Base-by-base conservation (phyloP, 2,113 vertebrate genomes). In the Thermophis baileyi region DNA sequence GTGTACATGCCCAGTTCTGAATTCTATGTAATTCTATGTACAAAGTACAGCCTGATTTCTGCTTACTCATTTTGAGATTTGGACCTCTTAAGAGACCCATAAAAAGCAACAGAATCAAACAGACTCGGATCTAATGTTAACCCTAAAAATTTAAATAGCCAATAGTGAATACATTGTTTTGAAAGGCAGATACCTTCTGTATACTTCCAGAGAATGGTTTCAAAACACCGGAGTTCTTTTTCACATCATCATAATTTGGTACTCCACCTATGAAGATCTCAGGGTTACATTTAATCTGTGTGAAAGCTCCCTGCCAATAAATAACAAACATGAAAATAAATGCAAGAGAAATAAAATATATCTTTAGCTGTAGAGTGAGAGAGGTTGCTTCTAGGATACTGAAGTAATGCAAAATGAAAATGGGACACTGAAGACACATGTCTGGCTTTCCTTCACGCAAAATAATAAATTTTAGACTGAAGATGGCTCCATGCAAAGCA, bases 251-350 rank as follows among this genome's bases (percentile, higher is more conserved):
- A 0, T 99, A 99, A 92, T 93, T 97, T 93, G 99, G 98, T 85
- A 99, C 98, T 44, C 99, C 99, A 0, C 99, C 99, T 18, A 99
- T 96, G 93, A 98, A 99, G 93, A 99, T 98, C 87, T 98, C 98
- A 8, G 98, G 98, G 94, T 98, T 99, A 97, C 99, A 99, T 91
- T 98, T 99, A 93, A 99, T 99, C 96, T 99, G 99, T 14, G 99
- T 99, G 96, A 99, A 99, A 88, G 98, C 98, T 11, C 99, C 99
- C 99, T 99, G 95, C 14, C 92, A 94, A 54, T 57, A 69, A 88
- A 87, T 18, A 0, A 60, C 24, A 91, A 74, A 88, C 3, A 4
- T 1, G 92, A 57, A 85, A 89, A 92, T 50, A 86, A 49, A 27
- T 81, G 18, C 0, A 50, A 51, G 25, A 60, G 14, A 35, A 92